Percentiles rank a stretch among this genome's conserved stretches.
Evolutionary conservation across 2,888 invertebrate genomes (phyloP).

Genomic region (Metacarcinus magister): DNA sequence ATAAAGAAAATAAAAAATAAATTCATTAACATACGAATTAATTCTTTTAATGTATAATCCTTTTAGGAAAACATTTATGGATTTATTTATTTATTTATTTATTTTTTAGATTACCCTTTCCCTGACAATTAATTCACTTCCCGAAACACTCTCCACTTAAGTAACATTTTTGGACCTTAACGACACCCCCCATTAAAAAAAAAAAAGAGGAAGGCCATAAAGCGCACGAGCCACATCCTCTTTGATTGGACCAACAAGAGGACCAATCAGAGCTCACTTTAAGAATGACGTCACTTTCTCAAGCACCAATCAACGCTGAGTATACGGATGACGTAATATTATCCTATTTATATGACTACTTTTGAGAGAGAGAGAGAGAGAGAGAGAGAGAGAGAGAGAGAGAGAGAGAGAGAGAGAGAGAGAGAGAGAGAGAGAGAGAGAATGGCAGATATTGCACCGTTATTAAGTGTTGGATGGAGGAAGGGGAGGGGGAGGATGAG

Average conservation of each 20-base stretch:
- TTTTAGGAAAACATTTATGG: too few species aligned
- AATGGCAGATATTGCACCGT: background rate
- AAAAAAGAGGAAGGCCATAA: background rate
- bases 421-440: background rate
- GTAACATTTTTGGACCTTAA: too few species aligned
- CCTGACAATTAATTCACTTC: too few species aligned
- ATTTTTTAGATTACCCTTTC: too few species aligned
- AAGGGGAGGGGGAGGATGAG: background rate
- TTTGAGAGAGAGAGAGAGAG: background rate
- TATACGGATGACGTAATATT: background rate
- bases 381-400: constrained; percentile 45
- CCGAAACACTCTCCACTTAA: too few species aligned
- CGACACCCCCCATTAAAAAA: background rate
- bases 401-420: constrained; percentile 48
- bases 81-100: too few species aligned
- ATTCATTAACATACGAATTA: too few species aligned
- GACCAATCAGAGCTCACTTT: background rate
- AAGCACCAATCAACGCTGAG: background rate
- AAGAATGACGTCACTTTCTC: background rate
- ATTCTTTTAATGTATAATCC: too few species aligned
- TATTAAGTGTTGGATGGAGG: background rate
- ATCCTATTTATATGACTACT: background rate
- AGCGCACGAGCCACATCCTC: background rate
- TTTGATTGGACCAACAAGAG: background rate
- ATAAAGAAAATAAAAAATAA: too few species aligned